Conservation (phyloP, 1,140 invertebrate species). For the Camponotus vicinus region DNA sequence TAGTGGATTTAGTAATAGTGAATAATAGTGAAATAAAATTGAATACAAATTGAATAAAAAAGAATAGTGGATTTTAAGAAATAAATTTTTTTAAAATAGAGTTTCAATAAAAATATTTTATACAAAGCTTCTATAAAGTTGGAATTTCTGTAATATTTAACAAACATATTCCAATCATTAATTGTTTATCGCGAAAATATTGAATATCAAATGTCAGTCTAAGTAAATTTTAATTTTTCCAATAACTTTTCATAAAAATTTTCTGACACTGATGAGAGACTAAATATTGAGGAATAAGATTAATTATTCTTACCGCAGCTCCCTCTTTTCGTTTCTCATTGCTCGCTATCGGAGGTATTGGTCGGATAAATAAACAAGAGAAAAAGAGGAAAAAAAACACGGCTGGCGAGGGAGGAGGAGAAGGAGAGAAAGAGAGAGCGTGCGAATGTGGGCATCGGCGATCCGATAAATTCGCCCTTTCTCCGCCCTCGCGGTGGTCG, state of each 20-base stretch:
- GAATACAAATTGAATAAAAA: too few relatives aligned
- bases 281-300: conserved; percentile 26
- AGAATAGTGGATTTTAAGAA: not conserved
- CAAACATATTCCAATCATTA: too few relatives aligned
- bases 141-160: too few relatives aligned
- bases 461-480: conserved; percentile 78
- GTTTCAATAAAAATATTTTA: too few relatives aligned
- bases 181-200: too few relatives aligned
- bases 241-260: too few relatives aligned
- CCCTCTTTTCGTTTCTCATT: conserved; percentile 1
- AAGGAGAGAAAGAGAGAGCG: conserved; percentile 14
- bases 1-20: too few relatives aligned
- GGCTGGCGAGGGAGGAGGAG: conserved; percentile 22
- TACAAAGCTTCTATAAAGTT: too few relatives aligned
- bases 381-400: conserved; percentile 32
- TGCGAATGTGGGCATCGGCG: conserved; percentile 71
- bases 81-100: not conserved
- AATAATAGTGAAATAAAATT: not conserved
- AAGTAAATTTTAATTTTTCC: too few relatives aligned
- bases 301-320: conserved; percentile 36
- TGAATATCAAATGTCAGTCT: too few relatives aligned
- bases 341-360: conserved; percentile 28
- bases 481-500: conserved; percentile 70
- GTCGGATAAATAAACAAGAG: conserved; percentile 58
- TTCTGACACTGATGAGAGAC: not conserved